A percentile compares a stretch with the other conserved stretches of the same genome.
phyloP scores from a whole-genome alignment of 2,888 invertebrate species.

The Apeira syringaria region DNA sequence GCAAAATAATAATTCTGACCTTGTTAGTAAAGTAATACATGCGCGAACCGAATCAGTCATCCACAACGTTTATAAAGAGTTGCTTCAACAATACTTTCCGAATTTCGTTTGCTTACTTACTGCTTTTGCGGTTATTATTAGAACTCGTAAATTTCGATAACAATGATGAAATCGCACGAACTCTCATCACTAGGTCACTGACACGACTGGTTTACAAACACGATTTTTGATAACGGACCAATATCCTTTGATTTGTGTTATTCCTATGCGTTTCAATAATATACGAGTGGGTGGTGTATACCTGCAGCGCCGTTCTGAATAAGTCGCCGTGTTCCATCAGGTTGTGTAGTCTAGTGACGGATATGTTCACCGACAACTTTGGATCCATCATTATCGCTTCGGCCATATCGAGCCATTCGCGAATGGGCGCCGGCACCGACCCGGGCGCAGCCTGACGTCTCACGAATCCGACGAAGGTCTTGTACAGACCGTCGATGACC shows the following conservation, averaged over 20 bases:
- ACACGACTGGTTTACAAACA: slow-evolving; percentile 32
- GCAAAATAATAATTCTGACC: too few relatives aligned
- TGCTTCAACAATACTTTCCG: not conserved
- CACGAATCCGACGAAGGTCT: slow-evolving; percentile 86
- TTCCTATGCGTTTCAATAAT: slow-evolving; percentile 14
- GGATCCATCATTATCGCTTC: slow-evolving; percentile 86
- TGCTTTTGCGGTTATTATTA: not conserved
- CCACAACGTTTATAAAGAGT: not conserved
- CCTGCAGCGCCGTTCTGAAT: slow-evolving; percentile 86
- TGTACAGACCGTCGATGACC: slow-evolving; percentile 86
- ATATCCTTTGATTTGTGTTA: slow-evolving; percentile 29
- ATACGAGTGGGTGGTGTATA: too few relatives aligned
- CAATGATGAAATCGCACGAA: not conserved
- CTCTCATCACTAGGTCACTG: slow-evolving; percentile 31
- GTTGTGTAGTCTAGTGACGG: slow-evolving; percentile 84
- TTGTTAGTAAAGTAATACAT: too few relatives aligned
- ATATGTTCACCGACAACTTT: slow-evolving; percentile 79
- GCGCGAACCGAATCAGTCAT: too few relatives aligned
- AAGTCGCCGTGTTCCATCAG: slow-evolving; percentile 84
- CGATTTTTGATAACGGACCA: slow-evolving; percentile 20
- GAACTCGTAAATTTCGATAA: not conserved
- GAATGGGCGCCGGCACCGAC: slow-evolving; percentile 61
- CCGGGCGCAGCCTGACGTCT: slow-evolving; percentile 62
- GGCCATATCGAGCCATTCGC: slow-evolving; percentile 85
- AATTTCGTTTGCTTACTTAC: not conserved